These are phyloP conservation scores for Drosophila stalkeri DNA, from an alignment of 2,888 invertebrate genomes.

Conservation along the genomic window DNA sequence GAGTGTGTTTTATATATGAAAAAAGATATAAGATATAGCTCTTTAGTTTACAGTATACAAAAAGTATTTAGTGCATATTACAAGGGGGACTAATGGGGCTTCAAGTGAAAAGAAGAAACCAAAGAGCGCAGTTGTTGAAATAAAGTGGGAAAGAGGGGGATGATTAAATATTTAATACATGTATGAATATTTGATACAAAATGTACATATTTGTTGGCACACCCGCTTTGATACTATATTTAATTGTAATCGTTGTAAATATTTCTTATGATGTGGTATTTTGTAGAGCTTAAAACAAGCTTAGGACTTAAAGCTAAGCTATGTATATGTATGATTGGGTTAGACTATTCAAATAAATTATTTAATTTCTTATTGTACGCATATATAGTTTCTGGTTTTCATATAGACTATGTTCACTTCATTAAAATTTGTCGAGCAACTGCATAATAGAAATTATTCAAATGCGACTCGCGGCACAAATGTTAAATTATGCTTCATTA, in stretches of 20 bases:
- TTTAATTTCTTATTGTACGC: slow-evolving; percentile 4
- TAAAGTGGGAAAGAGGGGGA: slow-evolving; percentile 1
- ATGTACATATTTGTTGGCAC: slow-evolving; percentile 82
- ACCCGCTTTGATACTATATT: slow-evolving; percentile 70
- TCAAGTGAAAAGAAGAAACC: slow-evolving; percentile 17
- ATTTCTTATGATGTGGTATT: slow-evolving; percentile 58
- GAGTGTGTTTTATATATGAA: slow-evolving; percentile 66
- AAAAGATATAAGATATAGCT: slow-evolving; percentile 81
- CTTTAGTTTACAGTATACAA: slow-evolving; percentile 80
- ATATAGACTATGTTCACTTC: slow-evolving; percentile 41
- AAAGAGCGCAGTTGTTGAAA: slow-evolving; percentile 19
- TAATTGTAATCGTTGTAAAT: slow-evolving; percentile 17
- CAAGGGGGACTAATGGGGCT: slow-evolving; percentile 10
- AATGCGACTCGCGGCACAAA: slow-evolving; percentile 55
- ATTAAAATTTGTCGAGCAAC: slow-evolving; percentile 59
- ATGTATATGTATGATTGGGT: neutral
- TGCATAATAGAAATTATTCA: slow-evolving; percentile 63
- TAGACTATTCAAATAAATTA: slow-evolving; percentile 8
- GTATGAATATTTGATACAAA: slow-evolving; percentile 58
- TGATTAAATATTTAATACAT: slow-evolving; percentile 8
- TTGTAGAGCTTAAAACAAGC: slow-evolving; percentile 47
- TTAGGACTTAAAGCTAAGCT: slow-evolving; percentile 38
- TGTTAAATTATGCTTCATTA: slow-evolving; percentile 79
- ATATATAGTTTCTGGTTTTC: neutral
- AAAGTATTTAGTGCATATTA: slow-evolving; percentile 62